Evolutionary conservation across 2,797 vertebrate genomes (phyloP).

Genomic region (Chiroxiphia lanceolata): DNA sequence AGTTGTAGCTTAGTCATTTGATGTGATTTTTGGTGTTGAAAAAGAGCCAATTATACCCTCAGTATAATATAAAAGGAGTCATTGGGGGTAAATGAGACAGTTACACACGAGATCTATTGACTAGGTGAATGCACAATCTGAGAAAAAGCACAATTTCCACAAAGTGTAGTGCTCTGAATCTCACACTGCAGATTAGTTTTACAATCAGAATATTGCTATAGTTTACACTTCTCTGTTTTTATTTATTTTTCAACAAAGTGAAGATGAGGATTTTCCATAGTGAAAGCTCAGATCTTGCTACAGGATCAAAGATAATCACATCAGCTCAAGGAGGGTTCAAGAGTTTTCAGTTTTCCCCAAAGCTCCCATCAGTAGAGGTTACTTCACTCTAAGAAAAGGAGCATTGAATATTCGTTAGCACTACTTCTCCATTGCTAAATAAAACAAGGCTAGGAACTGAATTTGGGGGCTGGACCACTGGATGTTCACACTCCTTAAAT

Average conservation of each 20-base stretch:
- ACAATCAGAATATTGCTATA: background rate
- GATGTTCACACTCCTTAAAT: fast-evolving
- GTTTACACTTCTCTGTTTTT: background rate
- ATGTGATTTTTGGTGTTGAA: background rate
- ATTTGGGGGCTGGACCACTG: background rate
- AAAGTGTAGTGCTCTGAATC: background rate
- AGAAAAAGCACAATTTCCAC: background rate
- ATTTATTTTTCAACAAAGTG: background rate
- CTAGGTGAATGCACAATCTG: fast-evolving
- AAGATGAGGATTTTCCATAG: background rate
- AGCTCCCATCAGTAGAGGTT: background rate
- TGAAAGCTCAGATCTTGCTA: background rate
- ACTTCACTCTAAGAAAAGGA: background rate
- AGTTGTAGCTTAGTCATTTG: background rate
- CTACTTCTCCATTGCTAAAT: background rate
- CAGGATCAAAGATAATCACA: background rate
- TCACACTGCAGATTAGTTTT: background rate
- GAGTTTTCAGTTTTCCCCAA: background rate
- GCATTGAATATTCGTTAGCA: background rate
- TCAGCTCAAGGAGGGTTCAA: background rate
- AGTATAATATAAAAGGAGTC: background rate
- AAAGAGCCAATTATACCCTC: background rate
- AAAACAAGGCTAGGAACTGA: background rate
- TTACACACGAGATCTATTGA: background rate
- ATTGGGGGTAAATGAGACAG: background rate